These are phyloP conservation scores for Pseudomyrmex sp. DNA, from an alignment of 1,140 invertebrate genomes.

Conservation along the genomic window DNA sequence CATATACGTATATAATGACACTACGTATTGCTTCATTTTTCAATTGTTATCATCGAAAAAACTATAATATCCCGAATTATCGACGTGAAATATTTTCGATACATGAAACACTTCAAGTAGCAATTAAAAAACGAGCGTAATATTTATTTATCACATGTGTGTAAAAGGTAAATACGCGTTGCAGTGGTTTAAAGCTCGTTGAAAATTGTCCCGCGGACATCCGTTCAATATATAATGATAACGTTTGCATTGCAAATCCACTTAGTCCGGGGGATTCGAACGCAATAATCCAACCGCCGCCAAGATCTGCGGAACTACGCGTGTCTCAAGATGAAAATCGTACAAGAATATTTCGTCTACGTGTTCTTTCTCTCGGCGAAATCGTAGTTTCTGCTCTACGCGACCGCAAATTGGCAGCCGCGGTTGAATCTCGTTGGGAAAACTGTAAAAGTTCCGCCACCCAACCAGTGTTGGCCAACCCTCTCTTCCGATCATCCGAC, in stretches of 20 bases:
- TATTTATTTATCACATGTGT: too few relatives aligned
- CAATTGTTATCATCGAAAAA: neutral
- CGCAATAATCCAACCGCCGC: constrained; percentile 68
- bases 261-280: constrained; percentile 65
- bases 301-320: constrained; percentile 18
- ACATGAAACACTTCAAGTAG: neutral
- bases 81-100: neutral
- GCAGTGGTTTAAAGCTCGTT: neutral
- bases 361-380: constrained; percentile 20
- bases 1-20: neutral
- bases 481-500: constrained; percentile 2
- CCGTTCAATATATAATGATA: constrained; percentile 7
- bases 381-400: constrained; percentile 57
- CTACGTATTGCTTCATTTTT: neutral
- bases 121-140: constrained; percentile 14
- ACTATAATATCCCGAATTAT: neutral
- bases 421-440: constrained; percentile 38
- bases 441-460: constrained; percentile 58
- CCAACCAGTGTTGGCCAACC: neutral
- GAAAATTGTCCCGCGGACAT: neutral
- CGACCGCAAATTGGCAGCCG: constrained; percentile 7
- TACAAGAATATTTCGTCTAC: constrained; percentile 13
- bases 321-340: constrained; percentile 69
- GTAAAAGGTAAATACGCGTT: neutral
- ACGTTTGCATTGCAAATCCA: constrained; percentile 77